Conservation (phyloP, 2,888 invertebrate species). For the Chouioia cunea region DNA sequence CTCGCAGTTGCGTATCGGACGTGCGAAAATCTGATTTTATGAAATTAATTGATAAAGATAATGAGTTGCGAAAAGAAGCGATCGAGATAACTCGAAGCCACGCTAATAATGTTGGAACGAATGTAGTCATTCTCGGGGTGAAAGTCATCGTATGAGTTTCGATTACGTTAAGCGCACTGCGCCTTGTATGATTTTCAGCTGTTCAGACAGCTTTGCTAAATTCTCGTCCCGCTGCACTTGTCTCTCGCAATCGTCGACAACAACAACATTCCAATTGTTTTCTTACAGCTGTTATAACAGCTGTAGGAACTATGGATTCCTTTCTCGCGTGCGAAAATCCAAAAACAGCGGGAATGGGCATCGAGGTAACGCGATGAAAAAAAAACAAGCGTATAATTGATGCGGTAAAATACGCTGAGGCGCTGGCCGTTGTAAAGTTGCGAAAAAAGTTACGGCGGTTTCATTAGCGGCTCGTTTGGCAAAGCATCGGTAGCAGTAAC, state of each 20-base stretch:
- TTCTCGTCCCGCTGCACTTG: neutral
- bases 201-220: conserved; percentile 23
- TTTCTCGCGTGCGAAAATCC: conserved; percentile 1
- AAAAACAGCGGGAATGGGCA: conserved; percentile 32
- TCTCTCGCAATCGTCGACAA: neutral
- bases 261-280: neutral
- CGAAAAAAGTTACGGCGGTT: too few relatives aligned
- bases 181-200: conserved; percentile 19
- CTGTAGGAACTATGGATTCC: too few relatives aligned
- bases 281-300: neutral
- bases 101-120: too few relatives aligned
- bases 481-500: too few relatives aligned
- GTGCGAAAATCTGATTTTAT: too few relatives aligned
- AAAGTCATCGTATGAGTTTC: conserved; percentile 13
- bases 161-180: neutral
- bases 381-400: neutral
- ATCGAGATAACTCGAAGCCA: too few relatives aligned
- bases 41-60: too few relatives aligned
- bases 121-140: neutral
- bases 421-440: too few relatives aligned
- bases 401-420: too few relatives aligned
- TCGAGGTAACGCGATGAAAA: neutral
- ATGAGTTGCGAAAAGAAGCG: too few relatives aligned
- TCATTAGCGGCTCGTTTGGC: too few relatives aligned
- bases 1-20: too few relatives aligned